A percentile compares a stretch with the other conserved stretches of the same genome.
Evolutionary conservation across 2,888 invertebrate species (phyloP).

Genomic region (Meghimatium bilineatum): DNA sequence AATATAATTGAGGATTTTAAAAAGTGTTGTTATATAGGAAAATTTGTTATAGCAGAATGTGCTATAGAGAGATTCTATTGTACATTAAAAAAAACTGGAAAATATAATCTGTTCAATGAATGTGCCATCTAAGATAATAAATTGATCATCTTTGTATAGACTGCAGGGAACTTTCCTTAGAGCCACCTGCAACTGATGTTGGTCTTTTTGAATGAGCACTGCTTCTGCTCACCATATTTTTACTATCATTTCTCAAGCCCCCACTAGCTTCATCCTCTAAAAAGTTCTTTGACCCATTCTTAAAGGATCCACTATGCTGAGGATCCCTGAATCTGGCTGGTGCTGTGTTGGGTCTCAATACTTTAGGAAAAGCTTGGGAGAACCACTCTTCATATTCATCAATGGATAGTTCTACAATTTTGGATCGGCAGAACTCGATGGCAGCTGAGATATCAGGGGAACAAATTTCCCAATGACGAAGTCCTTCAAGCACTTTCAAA

Average conservation of each 20-base stretch:
- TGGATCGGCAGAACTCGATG: constrained; percentile 75
- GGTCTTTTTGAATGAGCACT: constrained; percentile 3
- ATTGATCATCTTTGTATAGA: constrained; percentile 33
- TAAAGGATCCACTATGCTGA: not conserved
- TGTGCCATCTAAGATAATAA: not conserved
- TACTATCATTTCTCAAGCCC: not conserved
- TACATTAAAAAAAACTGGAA: no score
- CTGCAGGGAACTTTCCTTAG: constrained; percentile 23
- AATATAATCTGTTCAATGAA: not conserved
- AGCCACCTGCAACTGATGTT: constrained; percentile 18
- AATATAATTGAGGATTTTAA: no score
- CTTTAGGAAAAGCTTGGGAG: constrained; percentile 69
- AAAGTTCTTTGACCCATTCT: constrained; percentile 4
- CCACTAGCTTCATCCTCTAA: not conserved
- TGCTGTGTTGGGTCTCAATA: constrained; percentile 71
- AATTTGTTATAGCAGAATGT: no score
- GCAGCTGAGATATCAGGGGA: constrained; percentile 75
- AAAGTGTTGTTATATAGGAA: no score
- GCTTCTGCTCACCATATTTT: no score
- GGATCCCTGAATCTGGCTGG: constrained; percentile 55
- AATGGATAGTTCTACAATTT: constrained; percentile 74
- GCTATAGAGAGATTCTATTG: no score
- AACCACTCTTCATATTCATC: constrained; percentile 77
- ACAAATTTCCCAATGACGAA: constrained; percentile 76
- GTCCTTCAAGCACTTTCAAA: constrained; percentile 70